A percentile compares a stretch with the other conserved stretches of the same genome.
Conservation (phyloP, 1,140 invertebrate species). For the Halotydeus destructor region DNA sequence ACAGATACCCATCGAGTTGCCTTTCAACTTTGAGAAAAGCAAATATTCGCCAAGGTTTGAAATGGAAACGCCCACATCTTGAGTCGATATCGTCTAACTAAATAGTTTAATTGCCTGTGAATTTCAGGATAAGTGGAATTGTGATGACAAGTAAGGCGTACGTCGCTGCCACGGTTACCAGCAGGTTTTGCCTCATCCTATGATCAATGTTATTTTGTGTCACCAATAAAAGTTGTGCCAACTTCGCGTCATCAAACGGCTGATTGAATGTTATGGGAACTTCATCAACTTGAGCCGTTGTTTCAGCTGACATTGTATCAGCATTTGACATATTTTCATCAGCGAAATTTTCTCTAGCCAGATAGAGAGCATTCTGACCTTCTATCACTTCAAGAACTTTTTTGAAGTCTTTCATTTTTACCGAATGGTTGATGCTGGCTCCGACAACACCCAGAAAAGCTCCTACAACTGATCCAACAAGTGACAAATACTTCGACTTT, state of each 20-base stretch:
- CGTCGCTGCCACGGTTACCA: not conserved
- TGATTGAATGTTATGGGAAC: no score
- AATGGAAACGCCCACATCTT: no score
- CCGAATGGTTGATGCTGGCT: conserved; percentile 5
- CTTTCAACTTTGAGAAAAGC: no score
- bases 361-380: not conserved
- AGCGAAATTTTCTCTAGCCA: not conserved
- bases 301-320: not conserved
- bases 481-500: conserved; percentile 2
- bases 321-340: not conserved
- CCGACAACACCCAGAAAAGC: conserved; percentile 5
- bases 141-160: conserved; percentile 1
- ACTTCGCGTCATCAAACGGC: not conserved
- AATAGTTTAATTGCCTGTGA: no score
- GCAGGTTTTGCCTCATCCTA: not conserved
- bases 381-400: conserved; percentile 1
- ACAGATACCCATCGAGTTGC: no score
- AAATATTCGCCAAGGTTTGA: no score
- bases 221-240: not conserved
- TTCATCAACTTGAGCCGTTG: no score
- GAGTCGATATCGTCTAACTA: no score
- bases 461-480: conserved; percentile 6
- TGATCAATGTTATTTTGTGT: not conserved
- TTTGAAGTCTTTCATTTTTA: conserved; percentile 2
- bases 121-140: not conserved